Base-by-base conservation (phyloP, 2,113 vertebrate genomes). In the Pseudopipra pipra region DNA sequence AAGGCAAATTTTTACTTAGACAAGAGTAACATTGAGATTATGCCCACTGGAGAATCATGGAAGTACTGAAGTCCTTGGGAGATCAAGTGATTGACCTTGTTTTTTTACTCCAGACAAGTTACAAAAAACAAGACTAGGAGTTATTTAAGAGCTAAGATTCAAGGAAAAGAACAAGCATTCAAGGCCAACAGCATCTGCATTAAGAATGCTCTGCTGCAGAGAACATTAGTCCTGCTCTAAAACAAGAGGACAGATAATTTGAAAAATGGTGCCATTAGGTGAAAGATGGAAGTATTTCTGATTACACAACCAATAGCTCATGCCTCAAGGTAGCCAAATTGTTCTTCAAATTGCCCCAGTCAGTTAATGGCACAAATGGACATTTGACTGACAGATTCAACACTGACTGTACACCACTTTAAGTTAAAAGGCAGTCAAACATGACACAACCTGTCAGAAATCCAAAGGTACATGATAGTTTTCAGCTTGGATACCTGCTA, bases 401-500 rank as follows among this genome's bases (percentile, higher is more conserved):
- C 81, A 59, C 79, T 82, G 92, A 72, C 33, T 67, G 41, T 51
- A 61, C 23, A 82, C 67, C 35, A 80, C 46, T 88, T 85, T 23
- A 82, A 72, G 51, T 96, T 91, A 94, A 83, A 90, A 96, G 56
- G 73, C 77, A 80, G 87, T 85, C 62, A 95, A 82, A 97, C 0
- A 8, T 31, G 35, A 93, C 92, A 93, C 21, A 91, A 62, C 39
- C 39, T 62, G 77, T 87, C 68, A 96, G 93, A 95, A 87, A 95
- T 59, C 85, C 87, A 94, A 96, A 96, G 67, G 39, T 74, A 95
- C 68, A 46, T 47, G 35, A 68, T 55, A 61, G 68, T 90, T 97
- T 98, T 95, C 87, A 92, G 94, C 78, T 94, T 67, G 86, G 76
- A 85, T 93, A 78, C 52, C 66, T 31, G 52, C 49, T 61, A 92